phyloP scores from a whole-genome alignment of 2,113 vertebrate species.

The Entelurus aequoreus region DNA sequence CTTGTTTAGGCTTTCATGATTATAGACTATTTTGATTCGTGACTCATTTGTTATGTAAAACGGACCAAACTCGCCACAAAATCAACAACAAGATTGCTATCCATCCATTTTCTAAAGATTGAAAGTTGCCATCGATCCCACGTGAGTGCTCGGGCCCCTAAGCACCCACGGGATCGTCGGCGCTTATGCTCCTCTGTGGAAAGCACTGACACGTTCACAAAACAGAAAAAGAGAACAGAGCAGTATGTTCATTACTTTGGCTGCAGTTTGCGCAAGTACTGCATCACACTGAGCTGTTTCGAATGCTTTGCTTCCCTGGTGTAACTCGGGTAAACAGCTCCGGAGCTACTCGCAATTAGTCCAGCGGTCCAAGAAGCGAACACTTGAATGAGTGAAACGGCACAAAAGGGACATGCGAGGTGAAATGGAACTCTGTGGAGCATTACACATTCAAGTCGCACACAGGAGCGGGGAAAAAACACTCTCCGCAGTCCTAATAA shows the following conservation, averaged over 20 bases:
- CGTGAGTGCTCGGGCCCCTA: no score
- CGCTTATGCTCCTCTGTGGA: neutral
- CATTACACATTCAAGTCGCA: slow-evolving; percentile 53
- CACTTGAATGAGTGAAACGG: slow-evolving; percentile 19
- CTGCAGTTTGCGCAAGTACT: neutral
- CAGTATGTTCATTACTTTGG: neutral
- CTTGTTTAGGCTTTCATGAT: no score
- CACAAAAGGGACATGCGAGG: slow-evolving; percentile 34
- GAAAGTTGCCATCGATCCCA: no score
- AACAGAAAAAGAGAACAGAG: neutral
- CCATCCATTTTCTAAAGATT: no score
- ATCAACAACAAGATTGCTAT: no score
- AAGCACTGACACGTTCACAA: neutral
- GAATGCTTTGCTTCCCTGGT: neutral
- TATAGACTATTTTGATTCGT: no score
- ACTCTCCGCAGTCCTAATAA: slow-evolving; percentile 45
- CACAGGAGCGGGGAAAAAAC: slow-evolving; percentile 35
- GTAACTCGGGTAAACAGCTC: neutral
- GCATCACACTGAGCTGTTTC: neutral
- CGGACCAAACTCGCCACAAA: no score
- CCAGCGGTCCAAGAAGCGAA: slow-evolving; percentile 3
- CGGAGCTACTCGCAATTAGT: neutral
- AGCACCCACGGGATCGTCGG: no score
- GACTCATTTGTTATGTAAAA: no score
- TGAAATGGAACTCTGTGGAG: slow-evolving; percentile 49